These are phyloP conservation scores for Drosophila saltans DNA, from an alignment of 1,140 invertebrate species.

Conservation along the genomic window DNA sequence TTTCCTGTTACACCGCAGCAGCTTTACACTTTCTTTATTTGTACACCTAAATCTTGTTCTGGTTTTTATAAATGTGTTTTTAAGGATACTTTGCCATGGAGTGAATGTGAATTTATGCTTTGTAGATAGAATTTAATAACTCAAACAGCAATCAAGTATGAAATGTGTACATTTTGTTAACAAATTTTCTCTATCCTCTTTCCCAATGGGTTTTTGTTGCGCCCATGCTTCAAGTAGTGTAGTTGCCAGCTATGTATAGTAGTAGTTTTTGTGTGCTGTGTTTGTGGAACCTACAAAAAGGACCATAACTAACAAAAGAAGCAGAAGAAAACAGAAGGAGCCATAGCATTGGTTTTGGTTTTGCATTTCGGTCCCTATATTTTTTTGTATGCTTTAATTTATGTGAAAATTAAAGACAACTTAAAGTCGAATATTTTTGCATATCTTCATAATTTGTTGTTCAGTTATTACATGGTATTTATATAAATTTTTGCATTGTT, in stretches of 20 bases:
- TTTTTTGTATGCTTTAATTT: background rate
- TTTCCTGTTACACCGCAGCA: background rate
- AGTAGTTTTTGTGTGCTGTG: background rate
- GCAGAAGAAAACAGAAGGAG: background rate
- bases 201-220: background rate
- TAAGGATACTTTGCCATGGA: too few species aligned
- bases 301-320: background rate
- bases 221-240: background rate
- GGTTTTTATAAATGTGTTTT: too few species aligned
- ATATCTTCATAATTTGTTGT: background rate
- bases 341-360: background rate
- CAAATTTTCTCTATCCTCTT: too few species aligned
- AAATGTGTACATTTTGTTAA: too few species aligned
- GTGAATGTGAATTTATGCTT: too few species aligned
- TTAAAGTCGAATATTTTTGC: background rate
- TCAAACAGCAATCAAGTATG: too few species aligned
- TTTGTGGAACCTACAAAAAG: background rate
- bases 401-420: background rate
- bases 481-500: background rate
- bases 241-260: background rate
- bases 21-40: background rate
- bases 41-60: too few species aligned
- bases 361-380: background rate
- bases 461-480: background rate
- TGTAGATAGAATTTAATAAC: too few species aligned